Evolutionary conservation across 2,888 invertebrate species (phyloP).

Genomic region (Hecatera dysodea): DNA sequence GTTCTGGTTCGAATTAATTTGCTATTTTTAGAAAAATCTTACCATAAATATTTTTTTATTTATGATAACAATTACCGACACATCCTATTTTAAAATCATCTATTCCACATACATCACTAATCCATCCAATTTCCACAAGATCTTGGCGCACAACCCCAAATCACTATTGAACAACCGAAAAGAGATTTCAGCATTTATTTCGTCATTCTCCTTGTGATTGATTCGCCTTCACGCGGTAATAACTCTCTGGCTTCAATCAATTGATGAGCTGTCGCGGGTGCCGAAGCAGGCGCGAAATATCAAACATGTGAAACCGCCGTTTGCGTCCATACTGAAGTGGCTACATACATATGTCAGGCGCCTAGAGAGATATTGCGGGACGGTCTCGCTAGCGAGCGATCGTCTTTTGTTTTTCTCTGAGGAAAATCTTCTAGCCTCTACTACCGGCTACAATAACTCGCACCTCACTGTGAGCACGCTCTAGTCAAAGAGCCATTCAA

Average conservation of each 20-base stretch:
- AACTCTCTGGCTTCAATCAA: constrained; percentile 49
- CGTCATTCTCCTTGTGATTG: constrained; percentile 70
- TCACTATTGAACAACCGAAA: constrained; percentile 36
- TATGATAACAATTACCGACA: not conserved
- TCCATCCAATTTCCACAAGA: constrained; percentile 26
- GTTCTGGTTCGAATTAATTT: not conserved
- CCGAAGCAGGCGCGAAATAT: not conserved
- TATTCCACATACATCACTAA: constrained; percentile 11
- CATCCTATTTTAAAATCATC: not conserved
- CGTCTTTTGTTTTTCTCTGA: not conserved
- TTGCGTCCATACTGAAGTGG: not conserved
- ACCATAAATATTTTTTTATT: not conserved
- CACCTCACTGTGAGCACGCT: not conserved
- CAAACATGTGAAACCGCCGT: not conserved
- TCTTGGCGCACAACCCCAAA: constrained; percentile 4
- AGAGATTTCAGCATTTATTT: constrained; percentile 64
- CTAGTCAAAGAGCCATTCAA: too few relatives aligned
- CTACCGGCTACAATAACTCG: not conserved
- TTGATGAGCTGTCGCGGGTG: not conserved
- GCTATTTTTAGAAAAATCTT: not conserved
- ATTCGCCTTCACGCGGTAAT: constrained; percentile 71
- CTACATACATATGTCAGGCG: too few relatives aligned
- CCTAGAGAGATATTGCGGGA: too few relatives aligned
- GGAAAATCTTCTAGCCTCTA: not conserved
- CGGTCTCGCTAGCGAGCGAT: not conserved